phyloP scores from a whole-genome alignment of 2,113 vertebrate species.

The Raja brachyura region DNA sequence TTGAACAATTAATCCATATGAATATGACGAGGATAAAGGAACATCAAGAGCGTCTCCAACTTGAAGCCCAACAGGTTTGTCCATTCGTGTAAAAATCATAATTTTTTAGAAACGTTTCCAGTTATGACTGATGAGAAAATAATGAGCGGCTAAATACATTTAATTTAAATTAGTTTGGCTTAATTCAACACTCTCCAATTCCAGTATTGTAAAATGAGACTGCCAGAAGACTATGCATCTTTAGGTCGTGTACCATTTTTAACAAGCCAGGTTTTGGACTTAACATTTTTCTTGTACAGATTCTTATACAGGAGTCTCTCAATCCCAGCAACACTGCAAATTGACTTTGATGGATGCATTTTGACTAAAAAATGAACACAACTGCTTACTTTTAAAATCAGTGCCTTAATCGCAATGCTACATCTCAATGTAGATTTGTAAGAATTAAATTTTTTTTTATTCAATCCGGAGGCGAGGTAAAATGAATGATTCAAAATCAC shows the following conservation, averaged over 20 bases:
- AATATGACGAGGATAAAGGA: slow-evolving; percentile 21
- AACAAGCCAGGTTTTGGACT: background rate
- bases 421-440: background rate
- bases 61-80: background rate
- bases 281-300: no score
- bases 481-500: background rate
- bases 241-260: background rate
- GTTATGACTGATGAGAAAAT: background rate
- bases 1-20: slow-evolving; percentile 58
- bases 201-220: background rate
- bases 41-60: no score
- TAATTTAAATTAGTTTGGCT: background rate
- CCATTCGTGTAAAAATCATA: background rate
- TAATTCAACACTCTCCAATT: background rate
- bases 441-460: background rate
- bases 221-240: background rate
- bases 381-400: background rate
- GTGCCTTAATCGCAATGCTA: background rate
- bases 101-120: background rate
- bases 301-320: background rate
- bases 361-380: background rate
- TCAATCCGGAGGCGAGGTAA: background rate
- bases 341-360: background rate
- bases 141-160: background rate
- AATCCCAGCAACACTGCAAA: background rate